A percentile compares a stretch with the other conserved stretches of the same genome.
Conservation (phyloP, 2,113 vertebrate genomes). For the Ibidorhyncha struthersii region DNA sequence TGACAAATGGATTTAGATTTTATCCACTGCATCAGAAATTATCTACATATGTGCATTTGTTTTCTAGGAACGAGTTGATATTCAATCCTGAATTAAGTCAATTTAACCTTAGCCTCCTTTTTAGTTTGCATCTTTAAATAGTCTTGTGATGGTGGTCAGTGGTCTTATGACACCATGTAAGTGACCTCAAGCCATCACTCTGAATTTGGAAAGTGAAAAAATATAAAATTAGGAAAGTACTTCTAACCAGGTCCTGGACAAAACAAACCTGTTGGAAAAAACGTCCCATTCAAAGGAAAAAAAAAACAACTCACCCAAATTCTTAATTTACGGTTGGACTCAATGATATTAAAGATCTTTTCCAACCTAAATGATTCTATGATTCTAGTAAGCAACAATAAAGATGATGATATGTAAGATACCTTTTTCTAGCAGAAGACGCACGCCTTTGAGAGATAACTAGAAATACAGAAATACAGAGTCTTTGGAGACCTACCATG, state of each 20-base stretch:
- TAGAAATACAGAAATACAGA: background rate
- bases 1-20: background rate
- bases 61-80: background rate
- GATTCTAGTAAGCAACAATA: background rate
- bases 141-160: background rate
- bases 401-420: background rate
- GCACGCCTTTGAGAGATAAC: background rate
- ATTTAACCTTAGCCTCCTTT: background rate
- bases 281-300: background rate
- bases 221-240: background rate
- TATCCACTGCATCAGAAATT: background rate
- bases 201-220: background rate
- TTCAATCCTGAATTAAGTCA: background rate
- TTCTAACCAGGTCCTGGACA: background rate
- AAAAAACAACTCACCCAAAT: background rate
- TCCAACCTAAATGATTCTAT: background rate
- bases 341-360: background rate
- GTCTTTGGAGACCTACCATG: background rate
- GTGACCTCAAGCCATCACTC: background rate
- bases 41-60: background rate
- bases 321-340: background rate
- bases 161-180: background rate
- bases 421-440: background rate
- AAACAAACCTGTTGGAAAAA: background rate
- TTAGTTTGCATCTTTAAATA: background rate